Percentiles rank a stretch among this genome's conserved stretches.
Evolutionary conservation across 2,888 invertebrate species (phyloP).

Genomic region (Drosophila meridiana): DNA sequence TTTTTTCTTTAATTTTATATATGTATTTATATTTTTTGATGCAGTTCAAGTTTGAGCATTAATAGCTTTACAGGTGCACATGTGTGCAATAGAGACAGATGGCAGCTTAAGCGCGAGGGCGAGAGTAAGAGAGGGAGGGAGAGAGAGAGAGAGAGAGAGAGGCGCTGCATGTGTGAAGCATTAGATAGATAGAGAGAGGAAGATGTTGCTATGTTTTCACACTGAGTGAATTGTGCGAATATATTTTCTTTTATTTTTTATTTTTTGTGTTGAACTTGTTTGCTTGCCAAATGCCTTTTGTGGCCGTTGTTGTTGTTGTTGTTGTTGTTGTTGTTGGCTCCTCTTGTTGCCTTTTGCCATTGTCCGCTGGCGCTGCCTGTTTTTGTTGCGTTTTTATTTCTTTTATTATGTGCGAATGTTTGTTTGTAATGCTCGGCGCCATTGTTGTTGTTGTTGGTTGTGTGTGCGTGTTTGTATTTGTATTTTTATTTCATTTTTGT

Average conservation of each 20-base stretch:
- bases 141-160: slow-evolving; percentile 1
- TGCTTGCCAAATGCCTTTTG: slow-evolving; percentile 63
- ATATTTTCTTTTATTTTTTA: slow-evolving; percentile 27
- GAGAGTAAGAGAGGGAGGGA: not conserved
- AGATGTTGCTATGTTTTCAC: slow-evolving; percentile 20
- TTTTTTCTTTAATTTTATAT: not conserved
- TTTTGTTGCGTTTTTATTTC: slow-evolving; percentile 77
- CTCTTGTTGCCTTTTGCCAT: slow-evolving; percentile 59
- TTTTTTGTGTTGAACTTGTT: slow-evolving; percentile 55
- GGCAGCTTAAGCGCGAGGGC: not conserved
- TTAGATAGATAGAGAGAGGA: slow-evolving; percentile 1
- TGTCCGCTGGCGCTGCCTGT: slow-evolving; percentile 50
- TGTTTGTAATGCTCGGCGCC: slow-evolving; percentile 74
- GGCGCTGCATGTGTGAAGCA: not conserved
- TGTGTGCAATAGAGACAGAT: slow-evolving; percentile 20
- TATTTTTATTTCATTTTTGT: slow-evolving; percentile 61
- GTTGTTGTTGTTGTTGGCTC: slow-evolving; percentile 49
- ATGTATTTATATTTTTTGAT: not conserved
- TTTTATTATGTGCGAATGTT: slow-evolving; percentile 81
- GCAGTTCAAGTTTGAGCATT: not conserved
- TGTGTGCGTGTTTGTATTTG: slow-evolving; percentile 51
- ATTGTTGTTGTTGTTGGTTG: slow-evolving; percentile 56
- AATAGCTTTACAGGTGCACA: slow-evolving; percentile 43
- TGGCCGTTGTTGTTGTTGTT: slow-evolving; percentile 29
- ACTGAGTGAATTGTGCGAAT: slow-evolving; percentile 59